Evolutionary conservation across 1,140 invertebrate genomes (phyloP), one percentile per base, ranked within the genome.

Genomic region (Drosophila ananassae): DNA sequence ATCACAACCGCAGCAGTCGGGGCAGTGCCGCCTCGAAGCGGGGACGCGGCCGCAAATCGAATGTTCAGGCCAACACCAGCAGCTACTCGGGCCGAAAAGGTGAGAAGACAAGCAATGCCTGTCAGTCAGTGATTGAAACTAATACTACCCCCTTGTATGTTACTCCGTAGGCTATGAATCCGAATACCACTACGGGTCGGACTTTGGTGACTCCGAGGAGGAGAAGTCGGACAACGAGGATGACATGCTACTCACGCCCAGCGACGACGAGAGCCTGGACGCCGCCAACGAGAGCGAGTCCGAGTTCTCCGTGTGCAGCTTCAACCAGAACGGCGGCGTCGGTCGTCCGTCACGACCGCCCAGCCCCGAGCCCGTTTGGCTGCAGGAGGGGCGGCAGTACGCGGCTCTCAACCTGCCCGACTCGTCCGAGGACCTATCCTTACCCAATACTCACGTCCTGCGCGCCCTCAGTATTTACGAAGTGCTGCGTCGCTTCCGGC

Each of bases 401-500:
- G 97, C 97, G 9, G 77, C 93, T 0, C 92, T 99, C 57, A 93
- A 94, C 10, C 92, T 99, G 63, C 98, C 98, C 6, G 94, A 95
- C 76, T 96, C 97, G 22, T 98, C 98, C 1, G 97, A 98, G 90
- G 98, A 99, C 93, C 93, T 99, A 46, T 92, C 98, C 13, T 94
- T 99, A 59, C 94, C 96, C 41, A 95, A 95, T 79, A 95, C 96
- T 76, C 92, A 96, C 81, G 93, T 98, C 10, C 95, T 99, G 94
- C 94, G 95, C 87, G 95, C 95, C 21, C 92, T 98, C 21, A 95
- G 96, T 71, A 95, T 99, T 61, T 99, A 99, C 93, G 98, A 99
- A 94, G 96, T 99, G 13, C 92, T 99, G 30, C 94, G 98, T 75
- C 96, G 98, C 90, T 99, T 99, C 92, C 94, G 97, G 75, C 96